A percentile compares a stretch with the other conserved stretches of the same genome.
Conservation (phyloP, 1,140 invertebrate genomes). For the Conus betulinus region DNA sequence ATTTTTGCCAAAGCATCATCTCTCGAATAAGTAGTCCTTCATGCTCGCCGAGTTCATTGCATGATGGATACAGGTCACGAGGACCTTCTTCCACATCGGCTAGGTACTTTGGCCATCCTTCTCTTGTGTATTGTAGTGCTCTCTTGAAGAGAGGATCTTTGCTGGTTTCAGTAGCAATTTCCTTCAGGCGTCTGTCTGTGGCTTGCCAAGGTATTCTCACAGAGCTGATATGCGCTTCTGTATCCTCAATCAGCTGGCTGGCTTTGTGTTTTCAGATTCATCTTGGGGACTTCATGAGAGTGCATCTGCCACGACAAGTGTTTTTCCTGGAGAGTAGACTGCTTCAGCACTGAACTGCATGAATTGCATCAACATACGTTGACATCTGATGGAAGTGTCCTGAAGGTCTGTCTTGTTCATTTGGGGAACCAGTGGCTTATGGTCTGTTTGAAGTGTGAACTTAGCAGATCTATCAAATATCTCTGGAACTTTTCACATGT, state of each 20-base stretch:
- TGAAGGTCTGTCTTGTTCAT: background rate
- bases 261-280: background rate
- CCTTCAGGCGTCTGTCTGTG: background rate
- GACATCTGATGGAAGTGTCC: slow-evolving; percentile 21
- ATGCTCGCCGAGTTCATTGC: slow-evolving; percentile 46
- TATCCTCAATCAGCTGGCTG: background rate
- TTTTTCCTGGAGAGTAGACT: background rate
- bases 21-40: background rate
- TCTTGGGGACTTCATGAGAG: background rate
- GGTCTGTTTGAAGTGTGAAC: slow-evolving; percentile 48
- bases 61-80: slow-evolving; percentile 44
- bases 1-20: slow-evolving; percentile 20
- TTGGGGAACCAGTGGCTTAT: slow-evolving; percentile 64
- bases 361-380: slow-evolving; percentile 7
- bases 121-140: background rate
- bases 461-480: slow-evolving; percentile 74
- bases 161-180: background rate
- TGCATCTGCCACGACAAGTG: background rate
- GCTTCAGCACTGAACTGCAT: background rate
- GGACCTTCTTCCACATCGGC: background rate
- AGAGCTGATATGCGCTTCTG: background rate
- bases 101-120: background rate
- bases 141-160: background rate
- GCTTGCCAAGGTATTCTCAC: background rate
- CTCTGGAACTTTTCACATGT: slow-evolving; percentile 77